Percentiles rank a stretch among this genome's conserved stretches.
phyloP scores from a whole-genome alignment of 1,140 invertebrate genomes.

The Eriosoma lanigerum region DNA sequence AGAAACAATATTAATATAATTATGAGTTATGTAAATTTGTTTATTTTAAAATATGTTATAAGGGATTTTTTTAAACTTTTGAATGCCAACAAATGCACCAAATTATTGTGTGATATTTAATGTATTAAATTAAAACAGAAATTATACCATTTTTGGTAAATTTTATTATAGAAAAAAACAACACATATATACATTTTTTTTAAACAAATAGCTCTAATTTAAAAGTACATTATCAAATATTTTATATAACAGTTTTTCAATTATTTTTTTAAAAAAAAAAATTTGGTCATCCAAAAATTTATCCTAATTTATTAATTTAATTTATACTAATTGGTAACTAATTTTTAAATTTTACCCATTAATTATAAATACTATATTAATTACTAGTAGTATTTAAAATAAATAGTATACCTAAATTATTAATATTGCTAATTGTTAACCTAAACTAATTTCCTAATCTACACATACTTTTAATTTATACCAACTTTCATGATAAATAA shows the following conservation, averaged over 20 bases:
- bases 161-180: slow-evolving; percentile 15
- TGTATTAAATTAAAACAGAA: slow-evolving; percentile 1
- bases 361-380: too few relatives aligned
- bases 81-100: slow-evolving; percentile 39
- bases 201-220: background rate
- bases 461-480: background rate
- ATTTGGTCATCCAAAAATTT: too few relatives aligned
- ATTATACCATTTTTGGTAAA: slow-evolving; percentile 33
- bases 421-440: background rate
- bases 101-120: slow-evolving; percentile 43
- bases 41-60: slow-evolving; percentile 19
- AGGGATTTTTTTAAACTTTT: background rate
- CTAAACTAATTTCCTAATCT: background rate
- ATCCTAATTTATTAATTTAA: too few relatives aligned
- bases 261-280: too few relatives aligned
- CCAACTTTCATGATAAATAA: background rate
- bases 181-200: slow-evolving; percentile 5
- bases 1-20: slow-evolving; percentile 30
- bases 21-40: slow-evolving; percentile 29
- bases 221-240: background rate
- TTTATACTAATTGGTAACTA: too few relatives aligned
- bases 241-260: background rate
- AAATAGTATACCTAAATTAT: too few relatives aligned
- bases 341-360: too few relatives aligned
- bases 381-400: too few relatives aligned